Percentiles rank a stretch among this genome's conserved stretches.
Conservation (phyloP, 2,888 invertebrate genomes). For the Asteroscopus sphinx region DNA sequence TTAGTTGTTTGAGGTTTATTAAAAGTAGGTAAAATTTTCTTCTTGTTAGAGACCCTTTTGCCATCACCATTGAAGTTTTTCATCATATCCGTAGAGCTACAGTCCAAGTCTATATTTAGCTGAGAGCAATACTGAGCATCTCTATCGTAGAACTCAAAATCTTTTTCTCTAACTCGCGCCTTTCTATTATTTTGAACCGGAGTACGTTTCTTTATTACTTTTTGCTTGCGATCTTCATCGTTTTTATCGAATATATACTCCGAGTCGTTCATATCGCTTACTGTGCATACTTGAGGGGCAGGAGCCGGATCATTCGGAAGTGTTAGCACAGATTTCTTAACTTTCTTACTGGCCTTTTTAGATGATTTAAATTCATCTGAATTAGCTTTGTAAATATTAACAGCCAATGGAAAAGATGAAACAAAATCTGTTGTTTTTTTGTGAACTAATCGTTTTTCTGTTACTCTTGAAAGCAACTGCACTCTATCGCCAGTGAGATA, state of each 20-base stretch:
- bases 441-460: conserved; percentile 71
- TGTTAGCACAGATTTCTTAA: conserved; percentile 79
- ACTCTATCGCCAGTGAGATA: conserved; percentile 71
- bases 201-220: conserved; percentile 67
- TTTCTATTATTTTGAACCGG: conserved; percentile 58
- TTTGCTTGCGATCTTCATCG: conserved; percentile 56
- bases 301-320: conserved; percentile 73
- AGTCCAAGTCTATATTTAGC: conserved; percentile 71
- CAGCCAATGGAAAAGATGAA: conserved; percentile 76
- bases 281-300: conserved; percentile 73
- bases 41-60: conserved; percentile 50
- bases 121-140: conserved; percentile 73
- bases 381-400: conserved; percentile 79
- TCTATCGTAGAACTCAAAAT: conserved; percentile 71
- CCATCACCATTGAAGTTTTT: conserved; percentile 68
- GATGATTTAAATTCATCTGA: conserved; percentile 76
- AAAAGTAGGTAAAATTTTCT: conserved; percentile 33
- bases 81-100: conserved; percentile 74
- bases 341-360: conserved; percentile 70
- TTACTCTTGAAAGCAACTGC: conserved; percentile 69
- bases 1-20: conserved; percentile 52
- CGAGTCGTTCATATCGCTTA: conserved; percentile 82
- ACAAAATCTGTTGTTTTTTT: conserved; percentile 67
- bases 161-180: conserved; percentile 58
- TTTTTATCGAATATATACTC: conserved; percentile 72